phyloP scores from a whole-genome alignment of 2,797 vertebrate genomes.

The Epinephelus awoara region DNA sequence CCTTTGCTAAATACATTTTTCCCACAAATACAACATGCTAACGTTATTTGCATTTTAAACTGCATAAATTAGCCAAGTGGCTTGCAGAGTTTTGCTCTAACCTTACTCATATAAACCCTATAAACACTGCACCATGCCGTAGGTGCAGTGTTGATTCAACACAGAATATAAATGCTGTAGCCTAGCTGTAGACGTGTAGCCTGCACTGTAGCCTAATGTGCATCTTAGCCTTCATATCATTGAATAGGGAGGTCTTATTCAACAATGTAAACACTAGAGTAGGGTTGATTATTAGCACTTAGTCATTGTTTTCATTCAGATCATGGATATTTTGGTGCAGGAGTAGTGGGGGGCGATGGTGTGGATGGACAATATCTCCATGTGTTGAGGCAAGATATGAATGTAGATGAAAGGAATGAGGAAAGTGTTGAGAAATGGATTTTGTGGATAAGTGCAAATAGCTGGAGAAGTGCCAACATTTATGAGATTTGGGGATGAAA shows the following conservation, averaged over 20 bases:
- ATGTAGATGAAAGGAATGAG: constrained; percentile 37
- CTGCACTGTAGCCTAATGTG: no score
- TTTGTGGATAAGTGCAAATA: constrained; percentile 28
- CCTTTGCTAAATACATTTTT: no score
- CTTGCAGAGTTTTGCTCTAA: no score
- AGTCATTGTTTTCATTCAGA: constrained; percentile 37
- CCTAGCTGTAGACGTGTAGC: no score
- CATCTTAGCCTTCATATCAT: not conserved
- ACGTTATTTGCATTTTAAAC: no score
- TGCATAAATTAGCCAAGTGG: no score
- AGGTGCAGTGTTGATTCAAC: no score
- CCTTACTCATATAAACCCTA: no score
- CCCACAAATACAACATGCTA: no score
- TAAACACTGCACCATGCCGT: no score
- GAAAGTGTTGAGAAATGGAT: constrained; percentile 30
- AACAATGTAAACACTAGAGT: constrained; percentile 22
- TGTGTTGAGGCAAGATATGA: constrained; percentile 6
- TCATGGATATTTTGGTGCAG: constrained; percentile 25
- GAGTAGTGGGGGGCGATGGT: not conserved
- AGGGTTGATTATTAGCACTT: not conserved
- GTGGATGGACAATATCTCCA: not conserved
- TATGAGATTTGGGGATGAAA: constrained; percentile 42
- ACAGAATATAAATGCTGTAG: no score
- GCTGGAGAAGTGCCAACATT: constrained; percentile 24
- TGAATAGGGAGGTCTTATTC: constrained; percentile 6